These are phyloP conservation scores for Folsomia candida DNA, from an alignment of 2,888 invertebrate species.

Conservation along the genomic window DNA sequence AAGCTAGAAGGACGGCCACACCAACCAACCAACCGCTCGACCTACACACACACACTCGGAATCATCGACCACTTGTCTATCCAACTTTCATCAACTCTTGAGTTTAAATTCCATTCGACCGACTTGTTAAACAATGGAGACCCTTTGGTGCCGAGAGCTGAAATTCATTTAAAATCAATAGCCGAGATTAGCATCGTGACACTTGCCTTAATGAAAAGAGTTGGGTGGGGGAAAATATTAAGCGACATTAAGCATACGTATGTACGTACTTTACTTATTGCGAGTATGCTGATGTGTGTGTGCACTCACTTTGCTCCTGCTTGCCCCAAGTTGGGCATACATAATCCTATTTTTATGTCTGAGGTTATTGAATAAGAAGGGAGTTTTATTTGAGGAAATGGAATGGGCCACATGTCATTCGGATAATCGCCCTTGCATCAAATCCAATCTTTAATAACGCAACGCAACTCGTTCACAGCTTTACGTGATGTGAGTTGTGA, in stretches of 20 bases:
- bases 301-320: not conserved
- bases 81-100: not conserved
- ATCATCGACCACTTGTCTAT: not conserved
- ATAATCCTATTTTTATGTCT: not conserved
- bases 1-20: not conserved
- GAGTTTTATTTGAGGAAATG: not conserved
- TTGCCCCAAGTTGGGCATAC: not conserved
- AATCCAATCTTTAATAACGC: not conserved
- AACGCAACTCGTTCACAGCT: not conserved
- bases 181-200: not conserved
- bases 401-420: not conserved
- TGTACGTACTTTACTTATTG: too few relatives aligned
- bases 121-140: not conserved
- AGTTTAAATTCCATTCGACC: not conserved
- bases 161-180: constrained; percentile 8
- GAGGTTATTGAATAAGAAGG: not conserved
- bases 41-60: not conserved
- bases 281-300: too few relatives aligned
- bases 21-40: not conserved
- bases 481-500: too few relatives aligned
- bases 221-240: constrained; percentile 1
- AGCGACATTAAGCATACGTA: not conserved
- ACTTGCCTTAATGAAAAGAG: not conserved
- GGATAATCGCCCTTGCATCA: not conserved
- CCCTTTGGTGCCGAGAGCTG: not conserved